phyloP scores from a whole-genome alignment of 1,140 invertebrate genomes.

The Drosophila insularis region DNA sequence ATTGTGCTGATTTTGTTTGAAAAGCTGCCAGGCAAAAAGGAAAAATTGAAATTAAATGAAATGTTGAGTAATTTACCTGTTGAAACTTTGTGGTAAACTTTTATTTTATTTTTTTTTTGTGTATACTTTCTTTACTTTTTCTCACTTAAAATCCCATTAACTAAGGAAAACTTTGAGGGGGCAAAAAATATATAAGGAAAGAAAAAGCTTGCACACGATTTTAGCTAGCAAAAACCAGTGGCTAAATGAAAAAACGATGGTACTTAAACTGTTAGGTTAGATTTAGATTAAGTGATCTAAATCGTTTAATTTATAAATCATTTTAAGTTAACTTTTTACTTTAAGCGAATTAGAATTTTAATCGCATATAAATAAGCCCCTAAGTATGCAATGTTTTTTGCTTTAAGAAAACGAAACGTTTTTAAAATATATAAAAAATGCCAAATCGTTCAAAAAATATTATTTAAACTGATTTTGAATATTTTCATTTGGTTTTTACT shows the following conservation, averaged over 20 bases:
- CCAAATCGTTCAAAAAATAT: too few relatives aligned
- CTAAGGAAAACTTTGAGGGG: background rate
- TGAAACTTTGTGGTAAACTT: constrained; percentile 25
- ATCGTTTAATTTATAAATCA: background rate
- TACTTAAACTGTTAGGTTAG: background rate
- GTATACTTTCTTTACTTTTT: background rate
- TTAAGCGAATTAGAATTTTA: background rate
- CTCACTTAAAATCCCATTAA: constrained; percentile 18
- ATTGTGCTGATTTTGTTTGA: constrained; percentile 55
- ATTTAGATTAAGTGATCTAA: background rate
- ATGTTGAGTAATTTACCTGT: constrained; percentile 41
- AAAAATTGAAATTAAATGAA: constrained; percentile 27
- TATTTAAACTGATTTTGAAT: too few relatives aligned
- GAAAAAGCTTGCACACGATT: background rate
- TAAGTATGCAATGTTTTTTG: too few relatives aligned
- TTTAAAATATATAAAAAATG: too few relatives aligned
- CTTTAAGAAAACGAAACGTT: too few relatives aligned
- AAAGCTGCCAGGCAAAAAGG: constrained; percentile 27
- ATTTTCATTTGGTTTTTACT: too few relatives aligned
- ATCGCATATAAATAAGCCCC: too few relatives aligned
- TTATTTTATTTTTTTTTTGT: background rate
- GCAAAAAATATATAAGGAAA: background rate
- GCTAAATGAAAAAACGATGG: background rate
- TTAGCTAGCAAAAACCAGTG: background rate
- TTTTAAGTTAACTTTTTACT: background rate